Conservation (phyloP, 2,888 invertebrate genomes). For the Nomada fucata region DNA sequence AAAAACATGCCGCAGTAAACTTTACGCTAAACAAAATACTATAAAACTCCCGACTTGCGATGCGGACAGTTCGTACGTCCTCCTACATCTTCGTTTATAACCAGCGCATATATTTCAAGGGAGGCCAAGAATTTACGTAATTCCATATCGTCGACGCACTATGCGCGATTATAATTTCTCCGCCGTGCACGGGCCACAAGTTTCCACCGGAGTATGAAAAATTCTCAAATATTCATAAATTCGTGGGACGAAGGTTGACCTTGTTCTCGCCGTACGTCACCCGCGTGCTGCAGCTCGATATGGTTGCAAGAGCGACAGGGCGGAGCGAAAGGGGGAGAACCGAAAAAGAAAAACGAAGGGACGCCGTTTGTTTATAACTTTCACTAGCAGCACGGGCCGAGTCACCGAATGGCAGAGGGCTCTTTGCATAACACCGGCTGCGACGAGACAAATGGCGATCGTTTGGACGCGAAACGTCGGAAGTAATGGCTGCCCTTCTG, state of each 20-base stretch:
- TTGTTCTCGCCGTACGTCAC: conserved; percentile 16
- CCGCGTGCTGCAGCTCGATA: neutral
- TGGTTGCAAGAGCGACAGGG: neutral
- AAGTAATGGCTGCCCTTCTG: conserved; percentile 74
- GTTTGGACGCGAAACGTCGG: conserved; percentile 72
- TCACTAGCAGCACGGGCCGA: conserved; percentile 62
- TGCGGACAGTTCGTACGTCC: neutral
- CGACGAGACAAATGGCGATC: conserved; percentile 74
- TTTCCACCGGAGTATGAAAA: conserved; percentile 1
- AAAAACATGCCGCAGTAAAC: too few species aligned
- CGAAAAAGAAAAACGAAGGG: conserved; percentile 24
- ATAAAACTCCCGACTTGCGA: too few species aligned
- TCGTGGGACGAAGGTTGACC: conserved; percentile 25
- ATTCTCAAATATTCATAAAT: conserved; percentile 19
- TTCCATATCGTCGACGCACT: neutral
- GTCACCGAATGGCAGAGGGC: conserved; percentile 65
- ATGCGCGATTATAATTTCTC: conserved; percentile 10
- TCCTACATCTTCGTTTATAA: neutral
- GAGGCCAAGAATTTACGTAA: conserved; percentile 8
- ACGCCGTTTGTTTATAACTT: conserved; percentile 68
- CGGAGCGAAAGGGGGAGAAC: neutral
- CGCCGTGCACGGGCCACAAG: neutral
- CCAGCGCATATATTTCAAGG: neutral
- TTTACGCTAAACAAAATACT: too few species aligned
- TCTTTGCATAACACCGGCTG: conserved; percentile 72